Percentiles rank a stretch among this genome's conserved stretches.
These are phyloP conservation scores for Melitaea cinxia DNA, from an alignment of 1,140 invertebrate species.

Conservation along the genomic window DNA sequence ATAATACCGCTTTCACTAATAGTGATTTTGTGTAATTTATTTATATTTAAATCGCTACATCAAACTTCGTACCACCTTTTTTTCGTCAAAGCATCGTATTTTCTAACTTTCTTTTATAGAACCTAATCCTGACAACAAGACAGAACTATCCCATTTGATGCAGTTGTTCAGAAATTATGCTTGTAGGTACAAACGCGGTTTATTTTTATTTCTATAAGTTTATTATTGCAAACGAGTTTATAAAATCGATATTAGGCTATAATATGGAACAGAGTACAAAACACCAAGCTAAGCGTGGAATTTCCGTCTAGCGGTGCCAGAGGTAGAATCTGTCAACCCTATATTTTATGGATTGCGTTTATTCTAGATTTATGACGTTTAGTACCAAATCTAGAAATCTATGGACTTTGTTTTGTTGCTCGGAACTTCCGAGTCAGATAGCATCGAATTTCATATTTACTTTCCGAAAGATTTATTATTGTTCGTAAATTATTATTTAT, in stretches of 20 bases:
- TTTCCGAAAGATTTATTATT: conserved; percentile 4
- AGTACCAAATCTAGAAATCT: conserved; percentile 17
- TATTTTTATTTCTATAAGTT: too few relatives aligned
- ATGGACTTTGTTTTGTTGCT: conserved; percentile 22
- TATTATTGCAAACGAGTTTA: too few relatives aligned
- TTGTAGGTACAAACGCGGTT: too few relatives aligned
- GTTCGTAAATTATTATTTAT: not conserved
- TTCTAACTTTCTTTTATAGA: too few relatives aligned
- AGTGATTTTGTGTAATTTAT: too few relatives aligned
- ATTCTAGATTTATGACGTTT: conserved; percentile 23
- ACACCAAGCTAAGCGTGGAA: not conserved
- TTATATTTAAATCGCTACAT: too few relatives aligned
- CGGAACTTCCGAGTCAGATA: conserved; percentile 11
- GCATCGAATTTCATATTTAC: conserved; percentile 7
- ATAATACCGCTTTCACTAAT: too few relatives aligned
- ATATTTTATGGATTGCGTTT: conserved; percentile 1
- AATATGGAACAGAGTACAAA: not conserved
- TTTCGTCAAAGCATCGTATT: too few relatives aligned
- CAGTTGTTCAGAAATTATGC: too few relatives aligned
- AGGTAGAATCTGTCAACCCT: not conserved
- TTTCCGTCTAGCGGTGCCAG: not conserved
- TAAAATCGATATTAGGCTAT: not conserved
- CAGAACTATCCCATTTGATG: too few relatives aligned
- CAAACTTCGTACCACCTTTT: too few relatives aligned
- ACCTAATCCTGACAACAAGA: too few relatives aligned